Conservation (phyloP, 2,888 invertebrate species). For the Tromatobia lineatoria region DNA sequence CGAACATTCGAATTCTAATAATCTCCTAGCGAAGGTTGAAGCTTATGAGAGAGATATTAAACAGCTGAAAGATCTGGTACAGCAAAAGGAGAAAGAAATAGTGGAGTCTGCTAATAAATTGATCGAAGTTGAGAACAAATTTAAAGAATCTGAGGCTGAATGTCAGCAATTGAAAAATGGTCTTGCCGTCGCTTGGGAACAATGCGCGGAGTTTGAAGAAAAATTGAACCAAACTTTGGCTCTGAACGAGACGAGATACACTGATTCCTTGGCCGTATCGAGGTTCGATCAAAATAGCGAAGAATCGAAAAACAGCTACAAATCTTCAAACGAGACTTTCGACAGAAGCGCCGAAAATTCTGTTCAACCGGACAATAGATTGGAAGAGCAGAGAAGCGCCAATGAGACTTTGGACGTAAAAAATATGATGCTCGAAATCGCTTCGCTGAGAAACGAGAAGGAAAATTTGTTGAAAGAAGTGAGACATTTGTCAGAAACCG, state of each 20-base stretch:
- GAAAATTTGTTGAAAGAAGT: slow-evolving; percentile 68
- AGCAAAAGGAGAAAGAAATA: slow-evolving; percentile 74
- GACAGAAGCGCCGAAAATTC: slow-evolving; percentile 35
- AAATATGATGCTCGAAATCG: slow-evolving; percentile 41
- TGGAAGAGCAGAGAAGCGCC: slow-evolving; percentile 7
- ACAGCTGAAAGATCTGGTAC: slow-evolving; percentile 70
- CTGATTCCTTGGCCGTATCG: slow-evolving; percentile 47
- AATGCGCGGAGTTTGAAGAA: slow-evolving; percentile 81
- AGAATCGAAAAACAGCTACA: slow-evolving; percentile 19
- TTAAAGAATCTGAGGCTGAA: slow-evolving; percentile 75
- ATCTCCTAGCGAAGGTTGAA: slow-evolving; percentile 45
- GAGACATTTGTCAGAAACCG: slow-evolving; percentile 70
- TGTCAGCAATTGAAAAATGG: slow-evolving; percentile 79
- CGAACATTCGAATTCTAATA: slow-evolving; percentile 25
- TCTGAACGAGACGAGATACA: slow-evolving; percentile 64
- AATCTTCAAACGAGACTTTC: slow-evolving; percentile 59
- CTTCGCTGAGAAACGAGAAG: slow-evolving; percentile 35
- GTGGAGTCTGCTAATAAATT: slow-evolving; percentile 72
- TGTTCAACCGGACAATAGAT: slow-evolving; percentile 25
- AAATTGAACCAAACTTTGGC: slow-evolving; percentile 77
- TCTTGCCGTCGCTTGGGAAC: slow-evolving; percentile 80
- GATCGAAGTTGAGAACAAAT: slow-evolving; percentile 71
- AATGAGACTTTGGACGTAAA: slow-evolving; percentile 15
- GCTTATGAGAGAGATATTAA: slow-evolving; percentile 74
- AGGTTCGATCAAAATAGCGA: slow-evolving; percentile 43